Conservation (phyloP, 2,888 invertebrate genomes). For the Polydrusus cervinus region DNA sequence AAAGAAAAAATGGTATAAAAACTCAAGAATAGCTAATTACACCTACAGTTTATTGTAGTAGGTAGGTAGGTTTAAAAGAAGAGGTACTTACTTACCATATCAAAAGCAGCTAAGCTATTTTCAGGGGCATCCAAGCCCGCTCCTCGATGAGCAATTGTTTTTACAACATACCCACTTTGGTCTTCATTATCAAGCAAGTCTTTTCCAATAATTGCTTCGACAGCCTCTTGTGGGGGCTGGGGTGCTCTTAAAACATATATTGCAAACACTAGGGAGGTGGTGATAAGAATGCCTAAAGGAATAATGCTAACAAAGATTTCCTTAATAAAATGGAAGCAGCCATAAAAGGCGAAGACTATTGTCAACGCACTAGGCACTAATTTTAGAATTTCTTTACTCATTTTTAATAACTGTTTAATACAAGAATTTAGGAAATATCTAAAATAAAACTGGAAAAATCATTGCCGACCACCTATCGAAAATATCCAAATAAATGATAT, state of each 20-base stretch:
- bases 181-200: constrained; percentile 73
- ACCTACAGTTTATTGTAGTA: background rate
- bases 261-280: constrained; percentile 59
- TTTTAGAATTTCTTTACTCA: constrained; percentile 56
- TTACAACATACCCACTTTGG: constrained; percentile 72
- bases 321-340: constrained; percentile 62
- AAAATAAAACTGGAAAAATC: background rate
- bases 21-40: background rate
- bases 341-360: constrained; percentile 61
- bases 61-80: background rate
- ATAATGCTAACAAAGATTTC: constrained; percentile 64
- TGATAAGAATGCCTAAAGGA: constrained; percentile 65
- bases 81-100: constrained; percentile 74
- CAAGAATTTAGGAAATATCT: background rate
- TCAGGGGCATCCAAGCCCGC: constrained; percentile 86
- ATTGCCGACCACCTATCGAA: background rate
- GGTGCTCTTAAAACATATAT: constrained; percentile 74
- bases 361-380: constrained; percentile 60
- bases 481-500: no score
- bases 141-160: constrained; percentile 84
- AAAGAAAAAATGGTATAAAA: constrained; percentile 3
- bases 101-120: constrained; percentile 84
- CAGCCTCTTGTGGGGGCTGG: constrained; percentile 68
- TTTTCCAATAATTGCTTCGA: constrained; percentile 72
- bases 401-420: constrained; percentile 42